A percentile compares a stretch with the other conserved stretches of the same genome.
phyloP scores from a whole-genome alignment of 2,888 invertebrate genomes.

The Chironomus riparius region DNA sequence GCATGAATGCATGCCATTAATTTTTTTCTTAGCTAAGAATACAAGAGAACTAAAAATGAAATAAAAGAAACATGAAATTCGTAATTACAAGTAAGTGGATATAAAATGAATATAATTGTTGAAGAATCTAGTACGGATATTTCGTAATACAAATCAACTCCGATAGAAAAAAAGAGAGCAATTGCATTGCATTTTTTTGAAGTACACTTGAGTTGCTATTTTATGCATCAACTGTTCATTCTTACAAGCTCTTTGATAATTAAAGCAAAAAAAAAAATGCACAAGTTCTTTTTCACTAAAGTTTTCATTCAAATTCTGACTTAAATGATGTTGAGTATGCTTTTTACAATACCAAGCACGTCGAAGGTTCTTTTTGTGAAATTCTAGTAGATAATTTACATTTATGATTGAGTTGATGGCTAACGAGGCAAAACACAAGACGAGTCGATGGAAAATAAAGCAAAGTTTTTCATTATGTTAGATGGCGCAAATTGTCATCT shows the following conservation, averaged over 20 bases:
- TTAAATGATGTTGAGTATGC: not conserved
- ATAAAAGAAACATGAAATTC: no score
- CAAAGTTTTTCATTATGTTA: not conserved
- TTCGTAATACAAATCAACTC: not conserved
- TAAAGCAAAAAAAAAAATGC: not conserved
- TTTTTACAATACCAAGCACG: not conserved
- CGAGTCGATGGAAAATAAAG: not conserved
- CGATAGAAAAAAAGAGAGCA: not conserved
- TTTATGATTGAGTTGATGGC: constrained; percentile 22
- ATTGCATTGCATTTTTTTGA: not conserved
- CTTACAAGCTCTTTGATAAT: constrained; percentile 6
- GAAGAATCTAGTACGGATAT: constrained; percentile 20
- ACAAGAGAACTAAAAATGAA: no score
- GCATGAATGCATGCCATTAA: no score
- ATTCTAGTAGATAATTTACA: constrained; percentile 1
- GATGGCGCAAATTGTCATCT: not conserved
- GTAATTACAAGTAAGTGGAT: no score
- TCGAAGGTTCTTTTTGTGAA: constrained; percentile 16
- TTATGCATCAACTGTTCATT: not conserved
- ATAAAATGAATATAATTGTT: not conserved
- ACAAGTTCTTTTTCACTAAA: not conserved
- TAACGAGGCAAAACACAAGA: constrained; percentile 9
- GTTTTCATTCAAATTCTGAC: not conserved
- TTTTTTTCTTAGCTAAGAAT: no score
- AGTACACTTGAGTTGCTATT: not conserved